phyloP scores from a whole-genome alignment of 1,140 invertebrate genomes.

The Scaptodrosophila lebanonensis region DNA sequence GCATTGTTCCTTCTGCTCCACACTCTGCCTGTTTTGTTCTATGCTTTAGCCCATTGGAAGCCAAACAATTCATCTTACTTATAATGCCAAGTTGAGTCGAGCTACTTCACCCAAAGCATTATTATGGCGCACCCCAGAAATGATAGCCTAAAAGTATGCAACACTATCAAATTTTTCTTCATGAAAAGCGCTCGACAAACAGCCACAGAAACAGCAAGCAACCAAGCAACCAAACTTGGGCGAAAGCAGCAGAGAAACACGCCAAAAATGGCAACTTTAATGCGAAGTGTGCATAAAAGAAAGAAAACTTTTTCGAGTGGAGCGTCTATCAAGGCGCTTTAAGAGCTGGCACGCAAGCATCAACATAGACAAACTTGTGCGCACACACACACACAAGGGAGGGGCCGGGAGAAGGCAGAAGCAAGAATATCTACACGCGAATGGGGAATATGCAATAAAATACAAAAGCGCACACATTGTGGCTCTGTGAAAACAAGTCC shows the following conservation, averaged over 20 bases:
- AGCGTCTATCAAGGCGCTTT: slow-evolving; percentile 31
- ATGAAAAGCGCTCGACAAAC: not conserved
- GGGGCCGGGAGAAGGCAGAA: slow-evolving; percentile 15
- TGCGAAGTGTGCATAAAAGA: slow-evolving; percentile 3
- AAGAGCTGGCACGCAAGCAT: slow-evolving; percentile 38
- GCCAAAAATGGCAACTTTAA: slow-evolving; percentile 51
- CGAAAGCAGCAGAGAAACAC: slow-evolving; percentile 8
- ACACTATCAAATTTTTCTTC: slow-evolving; percentile 53
- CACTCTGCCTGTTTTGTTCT: not conserved
- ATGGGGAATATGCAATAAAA: slow-evolving; percentile 69
- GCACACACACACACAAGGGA: slow-evolving; percentile 8
- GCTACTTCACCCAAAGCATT: slow-evolving; percentile 54
- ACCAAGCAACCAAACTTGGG: not conserved
- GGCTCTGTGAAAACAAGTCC: slow-evolving; percentile 3
- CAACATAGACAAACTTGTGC: no score
- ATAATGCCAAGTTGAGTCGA: slow-evolving; percentile 35
- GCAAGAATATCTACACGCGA: slow-evolving; percentile 35
- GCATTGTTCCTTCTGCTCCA: slow-evolving; percentile 4
- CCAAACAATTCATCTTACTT: slow-evolving; percentile 68
- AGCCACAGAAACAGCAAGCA: not conserved
- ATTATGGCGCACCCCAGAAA: slow-evolving; percentile 36
- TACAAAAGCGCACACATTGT: slow-evolving; percentile 46
- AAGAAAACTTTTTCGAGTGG: slow-evolving; percentile 32
- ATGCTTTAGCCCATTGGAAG: slow-evolving; percentile 4
- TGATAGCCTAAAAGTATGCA: slow-evolving; percentile 41